Evolutionary conservation across 2,113 vertebrate genomes (phyloP).

Genomic region (Cacatua alba): DNA sequence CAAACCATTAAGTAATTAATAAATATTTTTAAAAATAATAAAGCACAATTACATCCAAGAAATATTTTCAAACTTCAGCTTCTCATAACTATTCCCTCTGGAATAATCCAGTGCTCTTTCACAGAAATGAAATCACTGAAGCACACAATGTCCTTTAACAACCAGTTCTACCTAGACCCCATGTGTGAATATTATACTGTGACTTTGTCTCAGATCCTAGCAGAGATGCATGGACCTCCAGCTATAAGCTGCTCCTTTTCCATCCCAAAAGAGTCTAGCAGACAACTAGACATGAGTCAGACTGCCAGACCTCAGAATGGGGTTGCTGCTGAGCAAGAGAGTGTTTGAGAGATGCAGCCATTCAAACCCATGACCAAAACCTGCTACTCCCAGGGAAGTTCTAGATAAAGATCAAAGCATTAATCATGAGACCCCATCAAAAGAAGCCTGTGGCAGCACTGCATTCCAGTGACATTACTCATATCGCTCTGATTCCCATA

Average conservation of each 20-base stretch:
- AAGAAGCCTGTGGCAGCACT: neutral
- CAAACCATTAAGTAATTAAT: neutral
- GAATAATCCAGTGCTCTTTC: neutral
- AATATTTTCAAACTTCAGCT: neutral
- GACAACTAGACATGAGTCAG: fast-evolving
- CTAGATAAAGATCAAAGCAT: slow-evolving; percentile 12
- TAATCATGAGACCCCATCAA: neutral
- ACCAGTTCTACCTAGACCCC: neutral
- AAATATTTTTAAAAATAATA: neutral
- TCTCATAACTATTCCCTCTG: neutral
- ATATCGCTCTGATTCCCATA: neutral
- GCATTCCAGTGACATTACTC: neutral
- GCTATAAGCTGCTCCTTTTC: neutral
- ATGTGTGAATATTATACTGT: neutral
- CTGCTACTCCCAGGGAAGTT: neutral
- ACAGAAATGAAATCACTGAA: neutral
- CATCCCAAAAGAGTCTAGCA: neutral
- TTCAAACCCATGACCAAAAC: neutral
- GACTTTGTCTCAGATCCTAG: neutral
- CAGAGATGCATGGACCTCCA: neutral
- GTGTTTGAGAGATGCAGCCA: neutral
- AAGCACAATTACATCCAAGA: neutral
- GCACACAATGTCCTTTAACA: neutral
- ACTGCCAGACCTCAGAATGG: neutral
- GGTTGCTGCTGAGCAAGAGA: neutral